Evolutionary conservation across 1,140 invertebrate genomes (phyloP), one percentile per base, ranked within the genome.

Genomic region (Galleria mellonella): DNA sequence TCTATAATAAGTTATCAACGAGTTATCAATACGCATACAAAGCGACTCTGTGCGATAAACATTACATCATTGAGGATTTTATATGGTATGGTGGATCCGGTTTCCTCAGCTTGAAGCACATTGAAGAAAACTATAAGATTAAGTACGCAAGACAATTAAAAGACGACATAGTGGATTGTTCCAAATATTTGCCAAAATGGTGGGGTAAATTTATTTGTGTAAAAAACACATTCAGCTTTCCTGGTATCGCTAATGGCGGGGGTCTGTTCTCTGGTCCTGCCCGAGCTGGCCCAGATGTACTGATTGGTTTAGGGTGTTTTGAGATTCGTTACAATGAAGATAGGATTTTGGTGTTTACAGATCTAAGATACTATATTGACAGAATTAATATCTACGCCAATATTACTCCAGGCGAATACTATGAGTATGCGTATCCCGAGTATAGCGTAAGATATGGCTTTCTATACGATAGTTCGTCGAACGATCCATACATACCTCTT

Each of bases 131-230:
- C 43, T 79, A 74, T 32, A 64, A 69, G 30, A 74, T 76, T 12
- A 56, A 46, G 28, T 62, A 51, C 30, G 33, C 10, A 6, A 4
- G 8, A 0, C 11, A 41, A 1, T 32, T 32, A 0, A 61, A 10
- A 37, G 7, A 23, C 0, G 15, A 57, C 0, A 44, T 79, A 0
- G 55, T 68, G 0, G 72, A 79, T 37, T 79, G 75, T 38, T 72
- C 66, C 0, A 66, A 47, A 14, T 71, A 70, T 31, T 10, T 76
- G 0, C 69, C 69, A 0, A 79, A 79, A 46, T 79, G 59, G 59
- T 79, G 75, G 75, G 72, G 72, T 0, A 76, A 79, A 53, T 76
- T 76, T 40, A 76, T 79, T 23, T 79, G 75, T 27, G 27, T 79
- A 0, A 63, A 28, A 32, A 74, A 74, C 31, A 5, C 31, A 0